A percentile compares a stretch with the other conserved stretches of the same genome.
phyloP scores from a whole-genome alignment of 2,797 vertebrate genomes.

The Mallotus villosus region DNA sequence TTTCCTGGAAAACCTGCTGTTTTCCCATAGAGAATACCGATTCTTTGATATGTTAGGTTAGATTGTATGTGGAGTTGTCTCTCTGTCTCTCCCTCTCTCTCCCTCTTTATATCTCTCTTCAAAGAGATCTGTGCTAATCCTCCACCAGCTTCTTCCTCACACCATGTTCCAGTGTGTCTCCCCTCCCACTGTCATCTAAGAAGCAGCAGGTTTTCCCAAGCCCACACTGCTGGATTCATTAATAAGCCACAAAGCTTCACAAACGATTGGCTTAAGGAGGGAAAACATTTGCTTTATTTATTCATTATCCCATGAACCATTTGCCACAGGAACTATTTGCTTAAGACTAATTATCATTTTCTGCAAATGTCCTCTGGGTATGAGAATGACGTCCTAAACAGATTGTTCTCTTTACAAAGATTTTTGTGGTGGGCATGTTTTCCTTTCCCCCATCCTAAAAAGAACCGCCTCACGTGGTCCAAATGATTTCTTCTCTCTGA shows the following conservation, averaged over 20 bases:
- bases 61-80: constrained; percentile 22
- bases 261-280: not conserved
- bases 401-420: too few species aligned
- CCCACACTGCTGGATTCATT: constrained; percentile 24
- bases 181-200: constrained; percentile 29
- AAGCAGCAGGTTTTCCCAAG: constrained; percentile 11
- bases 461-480: too few species aligned
- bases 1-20: constrained; percentile 24
- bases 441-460: too few species aligned
- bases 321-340: not conserved
- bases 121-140: constrained; percentile 55
- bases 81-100: constrained; percentile 33
- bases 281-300: not conserved
- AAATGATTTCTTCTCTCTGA: too few species aligned
- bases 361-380: not conserved
- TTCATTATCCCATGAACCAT: constrained; percentile 12
- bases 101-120: constrained; percentile 27
- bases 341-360: not conserved
- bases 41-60: constrained; percentile 5
- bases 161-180: constrained; percentile 44
- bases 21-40: constrained; percentile 31
- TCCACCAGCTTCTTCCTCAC: constrained; percentile 30
- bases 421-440: too few species aligned
- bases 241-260: constrained; percentile 6
- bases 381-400: too few species aligned